phyloP scores from a whole-genome alignment of 37 sponge, comb jelly and placozoan species.

The Diacarnus erythraeanus region DNA sequence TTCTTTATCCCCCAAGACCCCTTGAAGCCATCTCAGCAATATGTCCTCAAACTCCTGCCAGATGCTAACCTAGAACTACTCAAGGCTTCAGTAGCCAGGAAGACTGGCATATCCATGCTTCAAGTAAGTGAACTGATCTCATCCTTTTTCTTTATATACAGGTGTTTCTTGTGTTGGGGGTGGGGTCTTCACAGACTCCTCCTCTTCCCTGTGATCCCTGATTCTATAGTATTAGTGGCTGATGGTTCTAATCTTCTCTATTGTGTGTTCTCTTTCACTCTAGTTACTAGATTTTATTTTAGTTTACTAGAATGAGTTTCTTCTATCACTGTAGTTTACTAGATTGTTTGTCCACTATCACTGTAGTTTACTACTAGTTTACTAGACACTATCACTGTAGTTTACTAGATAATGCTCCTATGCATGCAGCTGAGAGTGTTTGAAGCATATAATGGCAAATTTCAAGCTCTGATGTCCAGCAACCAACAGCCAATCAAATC shows the following conservation, averaged over 20 bases:
- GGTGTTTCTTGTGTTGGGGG: no score
- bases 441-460: conserved; percentile 63
- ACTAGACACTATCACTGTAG: not conserved
- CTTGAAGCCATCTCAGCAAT: conserved; percentile 33
- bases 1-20: conserved; percentile 76
- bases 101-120: conserved; percentile 45
- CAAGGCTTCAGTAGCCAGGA: conserved; percentile 67
- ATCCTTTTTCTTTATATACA: no score
- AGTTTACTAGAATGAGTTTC: no score
- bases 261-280: no score
- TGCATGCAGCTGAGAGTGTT: conserved; percentile 67
- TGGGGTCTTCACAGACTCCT: no score
- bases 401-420: not conserved
- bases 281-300: no score
- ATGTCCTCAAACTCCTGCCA: conserved; percentile 40
- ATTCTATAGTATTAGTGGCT: no score
- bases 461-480: conserved; percentile 43
- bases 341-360: no score
- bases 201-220: no score
- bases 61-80: conserved; percentile 70
- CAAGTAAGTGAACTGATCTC: conserved; percentile 38
- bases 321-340: no score
- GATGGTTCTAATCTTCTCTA: no score
- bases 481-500: conserved; percentile 27
- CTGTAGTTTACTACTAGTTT: no score